These are phyloP conservation scores for Emydura subglobosa DNA, from an alignment of 2,113 vertebrate species.

Conservation along the genomic window DNA sequence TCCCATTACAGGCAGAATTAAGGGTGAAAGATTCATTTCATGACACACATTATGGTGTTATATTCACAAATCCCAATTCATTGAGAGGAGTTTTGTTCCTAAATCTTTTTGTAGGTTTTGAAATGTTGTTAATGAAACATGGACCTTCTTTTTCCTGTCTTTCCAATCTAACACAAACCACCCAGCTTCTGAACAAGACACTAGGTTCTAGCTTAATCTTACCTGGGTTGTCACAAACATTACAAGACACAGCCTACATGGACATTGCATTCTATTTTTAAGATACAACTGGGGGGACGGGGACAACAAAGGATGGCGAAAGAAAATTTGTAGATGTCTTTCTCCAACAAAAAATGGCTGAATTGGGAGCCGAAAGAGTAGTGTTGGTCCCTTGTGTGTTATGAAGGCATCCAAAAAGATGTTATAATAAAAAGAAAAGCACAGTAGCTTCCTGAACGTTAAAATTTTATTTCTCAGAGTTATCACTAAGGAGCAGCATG, in stretches of 20 bases:
- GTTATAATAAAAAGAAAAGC: slow-evolving; percentile 40
- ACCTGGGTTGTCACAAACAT: neutral
- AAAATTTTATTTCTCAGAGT: slow-evolving; percentile 60
- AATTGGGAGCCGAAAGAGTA: neutral
- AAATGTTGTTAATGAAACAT: slow-evolving; percentile 44
- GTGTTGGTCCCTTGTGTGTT: slow-evolving; percentile 27
- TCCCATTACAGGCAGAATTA: slow-evolving; percentile 17
- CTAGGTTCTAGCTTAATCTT: neutral
- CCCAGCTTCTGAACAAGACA: neutral
- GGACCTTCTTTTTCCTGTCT: neutral
- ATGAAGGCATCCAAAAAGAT: neutral
- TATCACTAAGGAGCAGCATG: slow-evolving; percentile 54
- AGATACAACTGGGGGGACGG: fast-evolving
- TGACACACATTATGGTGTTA: neutral
- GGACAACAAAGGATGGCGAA: neutral
- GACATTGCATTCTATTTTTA: neutral
- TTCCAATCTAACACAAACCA: neutral
- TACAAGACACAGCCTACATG: neutral
- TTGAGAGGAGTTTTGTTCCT: slow-evolving; percentile 27
- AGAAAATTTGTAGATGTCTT: neutral
- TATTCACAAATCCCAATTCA: slow-evolving; percentile 20
- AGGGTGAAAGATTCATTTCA: neutral
- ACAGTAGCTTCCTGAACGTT: slow-evolving; percentile 15
- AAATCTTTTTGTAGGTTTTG: slow-evolving; percentile 42
- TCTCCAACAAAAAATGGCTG: neutral